phyloP scores from a whole-genome alignment of 2,113 vertebrate species.

The Emydura subglobosa region DNA sequence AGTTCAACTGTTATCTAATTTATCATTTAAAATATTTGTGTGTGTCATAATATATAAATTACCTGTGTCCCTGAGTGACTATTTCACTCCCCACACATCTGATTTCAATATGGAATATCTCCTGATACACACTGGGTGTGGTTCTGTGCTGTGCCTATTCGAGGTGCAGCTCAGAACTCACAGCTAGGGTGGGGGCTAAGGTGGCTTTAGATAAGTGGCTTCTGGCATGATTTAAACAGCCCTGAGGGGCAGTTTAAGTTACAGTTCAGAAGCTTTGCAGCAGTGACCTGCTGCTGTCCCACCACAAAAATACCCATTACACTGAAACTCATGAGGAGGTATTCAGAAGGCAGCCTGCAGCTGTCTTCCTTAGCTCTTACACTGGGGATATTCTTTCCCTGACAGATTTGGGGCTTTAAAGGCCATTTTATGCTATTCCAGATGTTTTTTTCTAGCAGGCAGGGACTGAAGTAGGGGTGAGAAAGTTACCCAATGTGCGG shows the following conservation, averaged over 20 bases:
- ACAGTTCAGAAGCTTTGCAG: neutral
- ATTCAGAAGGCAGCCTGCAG: neutral
- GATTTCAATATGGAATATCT: slow-evolving; percentile 17
- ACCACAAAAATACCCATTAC: neutral
- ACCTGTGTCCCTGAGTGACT: neutral
- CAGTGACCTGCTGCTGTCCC: slow-evolving; percentile 5
- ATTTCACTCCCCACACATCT: neutral
- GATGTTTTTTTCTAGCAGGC: neutral
- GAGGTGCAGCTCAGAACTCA: neutral
- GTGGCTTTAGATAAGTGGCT: neutral
- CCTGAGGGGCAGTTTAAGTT: neutral
- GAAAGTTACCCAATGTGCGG: neutral
- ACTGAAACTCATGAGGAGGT: neutral
- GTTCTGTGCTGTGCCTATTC: neutral
- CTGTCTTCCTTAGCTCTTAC: slow-evolving; percentile 4
- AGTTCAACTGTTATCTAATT: neutral
- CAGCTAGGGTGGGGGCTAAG: neutral
- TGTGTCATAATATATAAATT: slow-evolving; percentile 3
- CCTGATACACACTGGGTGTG: neutral
- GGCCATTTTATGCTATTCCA: neutral
- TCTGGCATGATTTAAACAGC: neutral
- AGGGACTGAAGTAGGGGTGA: neutral
- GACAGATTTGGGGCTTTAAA: neutral
- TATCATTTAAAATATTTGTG: neutral
- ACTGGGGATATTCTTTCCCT: slow-evolving; percentile 1